Evolutionary conservation across 2,888 invertebrate genomes (phyloP).

Genomic region (Drosophila cracens): DNA sequence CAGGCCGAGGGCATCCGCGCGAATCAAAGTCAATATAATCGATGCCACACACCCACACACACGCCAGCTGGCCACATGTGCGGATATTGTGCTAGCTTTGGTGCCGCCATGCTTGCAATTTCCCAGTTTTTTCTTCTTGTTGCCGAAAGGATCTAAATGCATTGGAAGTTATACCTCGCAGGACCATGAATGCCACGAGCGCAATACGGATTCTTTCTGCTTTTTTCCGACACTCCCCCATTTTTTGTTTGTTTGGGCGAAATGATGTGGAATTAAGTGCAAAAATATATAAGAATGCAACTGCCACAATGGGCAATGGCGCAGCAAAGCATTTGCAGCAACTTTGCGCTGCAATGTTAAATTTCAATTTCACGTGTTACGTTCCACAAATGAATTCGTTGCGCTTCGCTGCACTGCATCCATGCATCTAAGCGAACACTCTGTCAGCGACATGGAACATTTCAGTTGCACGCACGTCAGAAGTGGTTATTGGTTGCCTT

Average conservation of each 20-base stretch:
- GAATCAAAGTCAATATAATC: constrained; percentile 36
- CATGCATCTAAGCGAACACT: not conserved
- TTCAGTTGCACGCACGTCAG: constrained; percentile 34
- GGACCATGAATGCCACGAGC: constrained; percentile 13
- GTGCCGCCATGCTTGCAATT: constrained; percentile 42
- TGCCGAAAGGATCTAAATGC: constrained; percentile 47
- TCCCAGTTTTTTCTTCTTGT: not conserved
- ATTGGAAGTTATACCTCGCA: constrained; percentile 39
- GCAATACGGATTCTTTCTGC: not conserved
- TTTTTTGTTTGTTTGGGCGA: constrained; percentile 6
- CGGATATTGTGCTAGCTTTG: constrained; percentile 21
- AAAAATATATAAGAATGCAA: constrained; percentile 33
- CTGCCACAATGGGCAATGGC: constrained; percentile 18
- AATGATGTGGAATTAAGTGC: constrained; percentile 59
- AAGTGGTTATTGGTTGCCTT: not conserved
- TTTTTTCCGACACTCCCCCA: not conserved
- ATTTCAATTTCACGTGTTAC: constrained; percentile 61
- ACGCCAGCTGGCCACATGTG: constrained; percentile 6
- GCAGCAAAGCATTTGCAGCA: constrained; percentile 23
- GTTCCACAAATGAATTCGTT: constrained; percentile 60
- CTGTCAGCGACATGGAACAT: constrained; percentile 3
- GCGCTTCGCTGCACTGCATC: constrained; percentile 42
- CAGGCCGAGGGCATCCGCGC: constrained; percentile 32
- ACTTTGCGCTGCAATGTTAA: constrained; percentile 36
- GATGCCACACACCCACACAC: constrained; percentile 19